These are phyloP conservation scores for Sorex maritimensis DNA, from an alignment of 2,797 vertebrate species.

Conservation along the genomic window DNA sequence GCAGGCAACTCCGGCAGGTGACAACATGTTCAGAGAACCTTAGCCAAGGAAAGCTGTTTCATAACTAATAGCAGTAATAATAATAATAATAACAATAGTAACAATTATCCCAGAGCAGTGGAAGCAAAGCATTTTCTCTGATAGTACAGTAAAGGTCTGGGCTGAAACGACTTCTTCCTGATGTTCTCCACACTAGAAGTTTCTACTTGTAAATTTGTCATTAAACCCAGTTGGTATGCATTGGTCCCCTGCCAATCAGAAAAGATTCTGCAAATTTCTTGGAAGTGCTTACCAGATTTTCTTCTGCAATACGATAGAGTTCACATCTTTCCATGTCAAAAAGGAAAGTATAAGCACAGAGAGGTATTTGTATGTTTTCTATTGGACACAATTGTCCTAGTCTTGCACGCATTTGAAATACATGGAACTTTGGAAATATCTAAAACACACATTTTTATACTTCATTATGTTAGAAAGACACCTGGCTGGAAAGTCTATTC, in stretches of 20 bases:
- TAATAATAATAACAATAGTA: not conserved
- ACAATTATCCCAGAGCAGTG: not conserved
- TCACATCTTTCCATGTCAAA: not conserved
- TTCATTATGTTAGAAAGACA: constrained; percentile 30
- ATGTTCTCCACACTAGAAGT: constrained; percentile 44
- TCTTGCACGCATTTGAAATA: no score
- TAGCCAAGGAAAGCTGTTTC: constrained; percentile 78
- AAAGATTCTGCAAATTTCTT: constrained; percentile 80
- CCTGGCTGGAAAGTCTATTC: not conserved
- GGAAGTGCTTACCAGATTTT: constrained; percentile 71
- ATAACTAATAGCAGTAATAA: not conserved
- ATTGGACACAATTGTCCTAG: constrained; percentile 75
- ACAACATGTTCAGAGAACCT: constrained; percentile 73
- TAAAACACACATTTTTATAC: not conserved
- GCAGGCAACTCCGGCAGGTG: constrained; percentile 87
- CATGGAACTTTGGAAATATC: not conserved
- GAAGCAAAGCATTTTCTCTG: constrained; percentile 43
- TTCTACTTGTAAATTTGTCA: constrained; percentile 58
- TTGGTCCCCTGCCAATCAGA: constrained; percentile 79
- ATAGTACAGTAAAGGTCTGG: constrained; percentile 61
- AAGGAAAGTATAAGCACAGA: constrained; percentile 48
- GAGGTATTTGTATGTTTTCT: constrained; percentile 73
- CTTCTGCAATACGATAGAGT: constrained; percentile 63
- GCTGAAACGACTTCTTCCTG: constrained; percentile 31
- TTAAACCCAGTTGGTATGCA: constrained; percentile 28